These are phyloP conservation scores for Pipistrellus kuhlii DNA, from an alignment of 2,797 vertebrate genomes.

Conservation along the genomic window DNA sequence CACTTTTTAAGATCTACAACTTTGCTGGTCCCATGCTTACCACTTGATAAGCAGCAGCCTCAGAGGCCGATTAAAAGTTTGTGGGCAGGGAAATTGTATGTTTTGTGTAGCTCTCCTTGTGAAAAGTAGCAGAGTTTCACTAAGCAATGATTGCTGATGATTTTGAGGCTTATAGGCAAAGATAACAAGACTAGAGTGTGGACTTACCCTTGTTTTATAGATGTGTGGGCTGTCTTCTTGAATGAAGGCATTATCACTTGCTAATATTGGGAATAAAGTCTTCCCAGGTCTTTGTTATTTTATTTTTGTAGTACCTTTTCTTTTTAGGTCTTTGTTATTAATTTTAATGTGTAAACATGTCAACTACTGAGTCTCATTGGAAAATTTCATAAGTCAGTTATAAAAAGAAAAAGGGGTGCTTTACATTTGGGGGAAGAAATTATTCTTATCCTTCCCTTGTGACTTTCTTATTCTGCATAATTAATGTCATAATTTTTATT, in stretches of 20 bases:
- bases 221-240: background rate
- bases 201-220: background rate
- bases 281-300: slow-evolving; percentile 12
- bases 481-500: slow-evolving; percentile 46
- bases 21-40: background rate
- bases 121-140: background rate
- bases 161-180: slow-evolving; percentile 37
- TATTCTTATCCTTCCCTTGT: background rate
- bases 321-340: background rate
- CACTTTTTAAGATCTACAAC: slow-evolving; percentile 26
- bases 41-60: background rate
- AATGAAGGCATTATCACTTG: background rate
- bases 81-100: background rate
- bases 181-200: background rate
- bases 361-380: background rate
- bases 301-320: too few species aligned
- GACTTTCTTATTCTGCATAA: slow-evolving; percentile 30
- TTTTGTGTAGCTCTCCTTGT: background rate
- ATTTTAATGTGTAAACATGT: slow-evolving; percentile 54
- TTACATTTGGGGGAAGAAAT: background rate
- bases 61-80: background rate
- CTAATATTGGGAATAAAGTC: slow-evolving; percentile 50
- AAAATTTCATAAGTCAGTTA: slow-evolving; percentile 38
- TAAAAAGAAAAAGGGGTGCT: slow-evolving; percentile 4
- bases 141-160: background rate